phyloP scores from a whole-genome alignment of 2,113 vertebrate genomes.

The Alosa alosa region DNA sequence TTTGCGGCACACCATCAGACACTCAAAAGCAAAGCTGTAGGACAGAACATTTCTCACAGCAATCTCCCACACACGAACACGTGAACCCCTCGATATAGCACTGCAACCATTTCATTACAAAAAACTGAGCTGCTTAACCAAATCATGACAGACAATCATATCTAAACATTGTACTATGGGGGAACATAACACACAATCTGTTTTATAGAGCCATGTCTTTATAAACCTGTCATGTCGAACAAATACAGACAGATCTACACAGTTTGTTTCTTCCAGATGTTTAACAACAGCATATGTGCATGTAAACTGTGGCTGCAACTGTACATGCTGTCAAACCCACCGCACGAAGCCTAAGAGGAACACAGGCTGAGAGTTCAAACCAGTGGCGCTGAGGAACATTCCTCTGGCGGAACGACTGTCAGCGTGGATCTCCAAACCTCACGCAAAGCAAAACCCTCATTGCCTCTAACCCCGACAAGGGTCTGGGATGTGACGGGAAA shows the following conservation, averaged over 20 bases:
- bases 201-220: not conserved
- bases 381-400: not conserved
- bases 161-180: not conserved
- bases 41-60: not conserved
- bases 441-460: not conserved
- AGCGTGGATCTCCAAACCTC: not conserved
- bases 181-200: not conserved
- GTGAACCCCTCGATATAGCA: not conserved
- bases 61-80: not conserved
- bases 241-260: not conserved
- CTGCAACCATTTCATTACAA: not conserved
- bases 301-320: not conserved
- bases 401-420: not conserved
- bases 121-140: not conserved
- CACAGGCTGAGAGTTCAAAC: not conserved
- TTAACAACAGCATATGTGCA: not conserved
- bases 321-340: not conserved
- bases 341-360: not conserved
- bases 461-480: not conserved
- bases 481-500: not conserved
- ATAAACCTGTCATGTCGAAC: not conserved
- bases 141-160: not conserved
- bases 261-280: not conserved
- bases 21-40: not conserved
- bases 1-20: not conserved